phyloP scores from a whole-genome alignment of 2,888 invertebrate species.

The Thymelicus lineola region DNA sequence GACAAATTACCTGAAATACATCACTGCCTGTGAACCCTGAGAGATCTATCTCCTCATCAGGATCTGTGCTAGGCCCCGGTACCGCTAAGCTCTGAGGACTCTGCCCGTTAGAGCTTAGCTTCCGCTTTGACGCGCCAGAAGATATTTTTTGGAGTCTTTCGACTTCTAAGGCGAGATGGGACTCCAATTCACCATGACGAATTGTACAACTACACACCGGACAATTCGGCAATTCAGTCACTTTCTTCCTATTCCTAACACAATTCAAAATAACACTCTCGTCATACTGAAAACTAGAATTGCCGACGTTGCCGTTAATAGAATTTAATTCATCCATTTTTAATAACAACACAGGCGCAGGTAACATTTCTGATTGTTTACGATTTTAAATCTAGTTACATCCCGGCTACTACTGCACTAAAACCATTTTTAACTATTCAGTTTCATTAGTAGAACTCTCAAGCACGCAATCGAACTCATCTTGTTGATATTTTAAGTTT shows the following conservation, averaged over 20 bases:
- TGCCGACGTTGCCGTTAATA: conserved; percentile 50
- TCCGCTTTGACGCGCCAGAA: conserved; percentile 64
- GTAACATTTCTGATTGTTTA: conserved; percentile 72
- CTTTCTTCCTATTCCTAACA: conserved; percentile 85
- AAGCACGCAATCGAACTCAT: conserved; percentile 60
- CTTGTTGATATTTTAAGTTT: conserved; percentile 52
- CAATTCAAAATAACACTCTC: conserved; percentile 76
- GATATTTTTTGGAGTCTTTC: conserved; percentile 73
- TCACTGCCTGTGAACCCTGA: conserved; percentile 76
- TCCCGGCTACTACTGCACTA: conserved; percentile 48
- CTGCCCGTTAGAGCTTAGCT: conserved; percentile 60
- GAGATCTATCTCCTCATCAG: conserved; percentile 68
- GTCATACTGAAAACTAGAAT: conserved; percentile 56
- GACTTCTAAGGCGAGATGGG: conserved; percentile 92
- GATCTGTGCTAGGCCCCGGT: conserved; percentile 63
- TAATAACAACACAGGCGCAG: conserved; percentile 65
- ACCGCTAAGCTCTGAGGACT: conserved; percentile 54
- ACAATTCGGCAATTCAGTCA: conserved; percentile 90
- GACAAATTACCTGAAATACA: conserved; percentile 70
- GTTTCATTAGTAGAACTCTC: conserved; percentile 58
- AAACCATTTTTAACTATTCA: conserved; percentile 52
- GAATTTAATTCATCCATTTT: conserved; percentile 77
- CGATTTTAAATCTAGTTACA: too few species aligned
- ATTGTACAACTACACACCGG: conserved; percentile 96
- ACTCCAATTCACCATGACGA: conserved; percentile 92